Evolutionary conservation across 2,888 invertebrate species (phyloP), one percentile per base, ranked within the genome.

Genomic region (Brachylomia viminalis): DNA sequence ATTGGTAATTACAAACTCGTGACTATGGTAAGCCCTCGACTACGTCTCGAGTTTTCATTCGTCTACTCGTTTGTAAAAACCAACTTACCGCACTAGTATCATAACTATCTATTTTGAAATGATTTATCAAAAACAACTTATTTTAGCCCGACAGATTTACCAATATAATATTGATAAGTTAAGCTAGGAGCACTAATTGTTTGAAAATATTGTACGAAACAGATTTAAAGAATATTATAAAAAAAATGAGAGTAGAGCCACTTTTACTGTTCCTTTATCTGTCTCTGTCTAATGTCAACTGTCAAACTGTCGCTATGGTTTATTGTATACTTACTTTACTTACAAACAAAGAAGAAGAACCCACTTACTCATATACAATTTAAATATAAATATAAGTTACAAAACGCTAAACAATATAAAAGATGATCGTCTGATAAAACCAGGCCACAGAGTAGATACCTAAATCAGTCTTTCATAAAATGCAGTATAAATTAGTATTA

Each of bases 401-500:
- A 62, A 56, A 80, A 33, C n/a, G 38, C 15, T 33, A 67, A 78
- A 69, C 65, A 62, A 68, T 65, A 45, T 74, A 67, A 49, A 82
- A 65, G 49, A 74, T 52, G 58, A 56, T 52, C 58, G 64, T 84
- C 47, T 56, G 49, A 56, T 73, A 56, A 65, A 72, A 70, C 54
- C 69, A 62, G 64, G 73, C 30, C 77, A 81, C 72, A 42, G 61
- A 72, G 62, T 72, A n/a, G 52, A 70, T 82, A 81, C 67, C 56
- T 84, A 76, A 82, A 84, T 84, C 84, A 84, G 84, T 84, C 84
- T 86, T 84, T 77, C 66, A 71, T 71, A 64, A 83, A 85, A 85
- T 74, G 72, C 70, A 65, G 74, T 52, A 66, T 75, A 75, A 75
- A 72, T 74, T 69, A 64, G 58, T 61, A 56, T 56, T 65, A 38